phyloP scores from a whole-genome alignment of 2,888 invertebrate genomes.

The Trissoscelio sp. region DNA sequence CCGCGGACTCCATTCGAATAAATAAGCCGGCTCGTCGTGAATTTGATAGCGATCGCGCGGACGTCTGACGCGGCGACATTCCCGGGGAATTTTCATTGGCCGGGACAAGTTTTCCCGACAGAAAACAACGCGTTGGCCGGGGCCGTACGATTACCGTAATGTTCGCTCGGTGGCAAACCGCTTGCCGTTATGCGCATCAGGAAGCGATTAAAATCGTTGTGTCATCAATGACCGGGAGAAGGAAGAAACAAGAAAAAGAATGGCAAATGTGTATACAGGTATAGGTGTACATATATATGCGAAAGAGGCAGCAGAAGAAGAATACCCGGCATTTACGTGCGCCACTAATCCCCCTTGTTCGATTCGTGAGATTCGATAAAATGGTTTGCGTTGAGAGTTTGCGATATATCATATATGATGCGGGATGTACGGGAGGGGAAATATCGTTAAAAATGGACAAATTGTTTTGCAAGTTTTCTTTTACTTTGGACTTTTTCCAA shows the following conservation, averaged over 20 bases:
- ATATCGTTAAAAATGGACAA: too few species aligned
- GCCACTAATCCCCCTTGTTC: slow-evolving; percentile 56
- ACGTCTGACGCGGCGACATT: slow-evolving; percentile 52
- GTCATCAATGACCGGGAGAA: slow-evolving; percentile 54
- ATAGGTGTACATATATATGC: too few species aligned
- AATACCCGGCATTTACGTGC: slow-evolving; percentile 35
- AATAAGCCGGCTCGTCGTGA: slow-evolving; percentile 44
- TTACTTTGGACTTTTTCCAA: too few species aligned
- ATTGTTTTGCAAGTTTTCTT: too few species aligned
- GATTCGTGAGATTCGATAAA: slow-evolving; percentile 56
- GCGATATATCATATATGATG: slow-evolving; percentile 8
- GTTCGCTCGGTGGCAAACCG: slow-evolving; percentile 60
- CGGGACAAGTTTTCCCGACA: slow-evolving; percentile 53
- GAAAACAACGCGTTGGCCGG: slow-evolving; percentile 35
- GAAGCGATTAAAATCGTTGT: slow-evolving; percentile 65
- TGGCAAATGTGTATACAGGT: too few species aligned
- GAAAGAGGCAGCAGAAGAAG: slow-evolving; percentile 11
- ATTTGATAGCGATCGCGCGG: slow-evolving; percentile 49
- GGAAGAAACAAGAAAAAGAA: slow-evolving; percentile 16
- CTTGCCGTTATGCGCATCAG: slow-evolving; percentile 61
- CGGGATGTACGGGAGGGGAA: too few species aligned
- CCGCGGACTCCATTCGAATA: slow-evolving; percentile 22
- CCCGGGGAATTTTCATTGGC: slow-evolving; percentile 52
- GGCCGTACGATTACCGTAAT: slow-evolving; percentile 59
- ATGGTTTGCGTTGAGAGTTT: slow-evolving; percentile 29